Conservation (phyloP, 2,113 vertebrate species). For the Smithornis capensis region DNA sequence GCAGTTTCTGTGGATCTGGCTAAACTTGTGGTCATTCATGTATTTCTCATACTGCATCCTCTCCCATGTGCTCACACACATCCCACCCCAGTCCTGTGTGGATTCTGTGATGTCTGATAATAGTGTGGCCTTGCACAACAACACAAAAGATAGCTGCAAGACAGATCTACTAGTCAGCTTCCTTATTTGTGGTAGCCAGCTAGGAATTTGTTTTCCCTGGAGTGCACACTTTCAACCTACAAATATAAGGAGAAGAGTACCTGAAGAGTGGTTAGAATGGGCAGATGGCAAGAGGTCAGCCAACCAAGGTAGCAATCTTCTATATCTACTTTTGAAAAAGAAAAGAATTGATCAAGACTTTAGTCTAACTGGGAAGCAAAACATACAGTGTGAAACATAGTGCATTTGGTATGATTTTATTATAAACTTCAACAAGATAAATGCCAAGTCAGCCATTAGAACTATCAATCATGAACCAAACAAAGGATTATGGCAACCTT, state of each 20-base stretch:
- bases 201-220: not conserved
- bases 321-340: not conserved
- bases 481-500: not conserved
- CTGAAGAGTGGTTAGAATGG: not conserved
- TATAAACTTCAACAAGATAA: not conserved
- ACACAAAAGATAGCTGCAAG: not conserved
- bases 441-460: not conserved
- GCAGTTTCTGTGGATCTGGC: not conserved
- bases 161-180: not conserved
- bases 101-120: not conserved
- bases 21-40: not conserved
- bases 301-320: not conserved
- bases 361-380: not conserved
- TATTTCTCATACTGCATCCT: not conserved
- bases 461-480: not conserved
- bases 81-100: not conserved
- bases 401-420: not conserved
- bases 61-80: rapidly evolving
- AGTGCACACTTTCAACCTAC: not conserved
- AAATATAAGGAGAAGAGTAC: not conserved
- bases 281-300: not conserved
- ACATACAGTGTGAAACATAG: not conserved
- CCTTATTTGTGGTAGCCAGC: not conserved
- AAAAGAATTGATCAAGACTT: not conserved
- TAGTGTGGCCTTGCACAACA: not conserved